These are phyloP conservation scores for Tholera decimalis DNA, from an alignment of 2,888 invertebrate genomes.

Conservation along the genomic window DNA sequence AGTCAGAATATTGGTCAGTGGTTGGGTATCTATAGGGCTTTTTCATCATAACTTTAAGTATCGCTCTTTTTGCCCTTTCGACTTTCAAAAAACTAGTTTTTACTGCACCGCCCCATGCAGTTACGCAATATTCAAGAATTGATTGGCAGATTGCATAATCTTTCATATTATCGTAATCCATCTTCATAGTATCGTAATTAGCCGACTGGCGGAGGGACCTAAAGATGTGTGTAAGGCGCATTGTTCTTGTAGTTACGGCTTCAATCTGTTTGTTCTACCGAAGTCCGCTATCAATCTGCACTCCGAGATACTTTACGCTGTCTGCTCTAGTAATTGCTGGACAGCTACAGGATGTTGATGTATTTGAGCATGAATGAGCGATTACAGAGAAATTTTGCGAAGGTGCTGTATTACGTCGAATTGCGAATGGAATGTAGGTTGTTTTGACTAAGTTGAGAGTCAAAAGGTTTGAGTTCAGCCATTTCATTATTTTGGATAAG, in stretches of 20 bases:
- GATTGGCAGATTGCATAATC: no score
- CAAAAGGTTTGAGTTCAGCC: not conserved
- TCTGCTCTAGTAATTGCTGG: not conserved
- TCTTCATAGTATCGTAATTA: not conserved
- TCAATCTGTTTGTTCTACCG: no score
- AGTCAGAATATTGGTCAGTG: not conserved
- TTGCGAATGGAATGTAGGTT: not conserved
- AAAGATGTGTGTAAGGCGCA: not conserved
- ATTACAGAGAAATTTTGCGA: not conserved
- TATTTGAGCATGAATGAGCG: not conserved
- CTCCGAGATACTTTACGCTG: not conserved
- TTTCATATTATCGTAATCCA: no score
- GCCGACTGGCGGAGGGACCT: not conserved
- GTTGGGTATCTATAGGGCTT: not conserved
- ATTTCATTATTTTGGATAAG: not conserved
- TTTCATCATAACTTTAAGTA: not conserved
- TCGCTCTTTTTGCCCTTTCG: not conserved
- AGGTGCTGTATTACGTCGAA: not conserved
- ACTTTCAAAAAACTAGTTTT: no score
- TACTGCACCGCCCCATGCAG: no score
- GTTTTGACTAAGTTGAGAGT: not conserved
- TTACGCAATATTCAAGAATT: no score
- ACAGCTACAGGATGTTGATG: not conserved
- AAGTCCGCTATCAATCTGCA: no score
- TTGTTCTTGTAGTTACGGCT: not conserved